Conservation (phyloP, 2,888 invertebrate genomes). For the Eristalis intricaria region DNA sequence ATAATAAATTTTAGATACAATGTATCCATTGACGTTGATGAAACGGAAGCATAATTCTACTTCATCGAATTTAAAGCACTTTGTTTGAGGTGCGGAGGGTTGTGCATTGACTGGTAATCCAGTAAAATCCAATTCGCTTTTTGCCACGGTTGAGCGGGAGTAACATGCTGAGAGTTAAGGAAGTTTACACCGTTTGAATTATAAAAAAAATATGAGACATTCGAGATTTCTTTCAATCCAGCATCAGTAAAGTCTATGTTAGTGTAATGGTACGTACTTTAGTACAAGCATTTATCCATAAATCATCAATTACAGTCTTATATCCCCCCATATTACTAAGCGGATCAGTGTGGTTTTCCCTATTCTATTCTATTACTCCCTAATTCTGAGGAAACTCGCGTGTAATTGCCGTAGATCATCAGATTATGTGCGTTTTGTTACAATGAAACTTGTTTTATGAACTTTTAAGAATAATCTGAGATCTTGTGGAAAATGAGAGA, state of each 20-base stretch:
- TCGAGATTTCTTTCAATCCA: neutral
- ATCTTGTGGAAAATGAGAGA: no score
- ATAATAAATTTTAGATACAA: constrained; percentile 45
- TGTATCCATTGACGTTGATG: constrained; percentile 34
- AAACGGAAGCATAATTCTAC: constrained; percentile 31
- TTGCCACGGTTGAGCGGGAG: neutral
- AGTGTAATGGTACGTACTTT: no score
- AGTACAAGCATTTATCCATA: no score
- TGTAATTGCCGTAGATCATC: no score
- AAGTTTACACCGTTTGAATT: neutral
- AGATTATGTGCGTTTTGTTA: no score
- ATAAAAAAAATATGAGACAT: neutral
- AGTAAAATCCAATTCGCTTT: neutral
- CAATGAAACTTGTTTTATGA: no score
- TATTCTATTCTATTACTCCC: no score
- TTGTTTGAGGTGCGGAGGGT: neutral
- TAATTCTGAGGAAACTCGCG: no score
- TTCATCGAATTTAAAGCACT: constrained; percentile 37
- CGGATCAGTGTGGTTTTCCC: no score
- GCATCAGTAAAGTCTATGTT: neutral
- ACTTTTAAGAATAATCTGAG: no score
- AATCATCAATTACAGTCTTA: no score
- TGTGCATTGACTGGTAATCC: neutral
- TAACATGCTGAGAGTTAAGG: neutral
- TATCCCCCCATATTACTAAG: no score